Evolutionary conservation across 2,113 vertebrate genomes (phyloP).

Genomic region (Ardeotis arabs): DNA sequence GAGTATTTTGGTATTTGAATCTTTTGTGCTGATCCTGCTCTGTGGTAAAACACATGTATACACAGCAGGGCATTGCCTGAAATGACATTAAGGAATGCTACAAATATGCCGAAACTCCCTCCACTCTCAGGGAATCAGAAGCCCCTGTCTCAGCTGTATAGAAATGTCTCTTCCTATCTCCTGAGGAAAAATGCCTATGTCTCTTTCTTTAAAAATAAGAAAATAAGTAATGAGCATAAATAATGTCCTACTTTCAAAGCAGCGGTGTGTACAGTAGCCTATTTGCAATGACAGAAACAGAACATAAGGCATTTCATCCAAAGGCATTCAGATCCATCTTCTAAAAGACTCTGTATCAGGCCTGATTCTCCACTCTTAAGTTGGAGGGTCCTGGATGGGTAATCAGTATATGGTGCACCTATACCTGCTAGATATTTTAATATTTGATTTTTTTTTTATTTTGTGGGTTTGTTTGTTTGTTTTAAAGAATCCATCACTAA

Average conservation of each 20-base stretch:
- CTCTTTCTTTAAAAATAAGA: background rate
- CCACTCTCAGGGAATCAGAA: background rate
- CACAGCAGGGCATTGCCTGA: background rate
- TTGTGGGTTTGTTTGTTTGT: background rate
- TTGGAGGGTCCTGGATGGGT: background rate
- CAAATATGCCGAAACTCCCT: background rate
- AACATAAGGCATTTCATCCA: background rate
- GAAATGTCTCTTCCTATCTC: background rate
- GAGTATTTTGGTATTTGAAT: too few relatives aligned
- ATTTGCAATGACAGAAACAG: background rate
- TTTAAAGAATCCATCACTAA: background rate
- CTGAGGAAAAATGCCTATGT: background rate
- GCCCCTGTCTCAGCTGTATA: background rate
- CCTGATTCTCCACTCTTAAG: background rate
- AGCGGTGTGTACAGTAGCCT: background rate
- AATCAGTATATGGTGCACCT: background rate
- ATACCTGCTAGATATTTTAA: background rate
- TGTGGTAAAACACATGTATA: background rate
- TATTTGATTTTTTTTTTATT: background rate
- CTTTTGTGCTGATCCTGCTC: too few relatives aligned
- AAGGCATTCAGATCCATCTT: background rate
- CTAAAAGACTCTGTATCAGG: background rate
- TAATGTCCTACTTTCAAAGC: background rate
- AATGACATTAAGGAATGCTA: background rate
- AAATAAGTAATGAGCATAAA: background rate